A percentile compares a stretch with the other conserved stretches of the same genome.
Evolutionary conservation across 2,888 invertebrate genomes (phyloP).

Genomic region (Patella pellucida): DNA sequence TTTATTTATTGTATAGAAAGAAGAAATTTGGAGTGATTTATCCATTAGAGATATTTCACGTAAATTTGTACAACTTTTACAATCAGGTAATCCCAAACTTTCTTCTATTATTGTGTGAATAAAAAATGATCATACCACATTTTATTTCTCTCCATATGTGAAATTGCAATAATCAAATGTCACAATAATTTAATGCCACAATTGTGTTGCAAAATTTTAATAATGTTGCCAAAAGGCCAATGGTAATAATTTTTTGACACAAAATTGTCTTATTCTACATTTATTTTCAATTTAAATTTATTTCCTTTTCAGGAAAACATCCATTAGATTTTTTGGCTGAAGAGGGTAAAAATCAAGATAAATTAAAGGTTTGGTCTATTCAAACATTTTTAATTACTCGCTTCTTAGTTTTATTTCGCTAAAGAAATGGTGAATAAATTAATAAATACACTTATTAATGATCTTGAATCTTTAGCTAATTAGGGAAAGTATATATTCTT

Average conservation of each 20-base stretch:
- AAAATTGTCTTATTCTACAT: too few species aligned
- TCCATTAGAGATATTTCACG: slow-evolving; percentile 53
- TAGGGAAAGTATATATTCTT: too few species aligned
- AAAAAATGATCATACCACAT: background rate
- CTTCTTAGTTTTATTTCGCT: too few species aligned
- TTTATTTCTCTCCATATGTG: background rate
- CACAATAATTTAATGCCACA: too few species aligned
- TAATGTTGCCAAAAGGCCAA: too few species aligned
- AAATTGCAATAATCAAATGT: too few species aligned
- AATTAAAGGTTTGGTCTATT: slow-evolving; percentile 40
- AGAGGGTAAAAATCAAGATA: slow-evolving; percentile 40
- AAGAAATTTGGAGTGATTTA: slow-evolving; percentile 55
- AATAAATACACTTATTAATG: too few species aligned
- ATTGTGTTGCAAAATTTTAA: too few species aligned
- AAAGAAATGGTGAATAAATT: too few species aligned
- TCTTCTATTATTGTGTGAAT: background rate
- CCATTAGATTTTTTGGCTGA: slow-evolving; percentile 52
- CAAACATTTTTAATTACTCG: background rate
- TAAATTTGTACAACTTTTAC: slow-evolving; percentile 51
- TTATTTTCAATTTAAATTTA: background rate
- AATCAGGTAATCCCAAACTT: slow-evolving; percentile 39
- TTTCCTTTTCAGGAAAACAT: slow-evolving; percentile 46
- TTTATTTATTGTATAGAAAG: slow-evolving; percentile 37
- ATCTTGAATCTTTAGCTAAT: too few species aligned
- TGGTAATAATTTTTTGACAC: too few species aligned